Evolutionary conservation across 1,140 invertebrate genomes (phyloP).

Genomic region (Diploscapter pachys): DNA sequence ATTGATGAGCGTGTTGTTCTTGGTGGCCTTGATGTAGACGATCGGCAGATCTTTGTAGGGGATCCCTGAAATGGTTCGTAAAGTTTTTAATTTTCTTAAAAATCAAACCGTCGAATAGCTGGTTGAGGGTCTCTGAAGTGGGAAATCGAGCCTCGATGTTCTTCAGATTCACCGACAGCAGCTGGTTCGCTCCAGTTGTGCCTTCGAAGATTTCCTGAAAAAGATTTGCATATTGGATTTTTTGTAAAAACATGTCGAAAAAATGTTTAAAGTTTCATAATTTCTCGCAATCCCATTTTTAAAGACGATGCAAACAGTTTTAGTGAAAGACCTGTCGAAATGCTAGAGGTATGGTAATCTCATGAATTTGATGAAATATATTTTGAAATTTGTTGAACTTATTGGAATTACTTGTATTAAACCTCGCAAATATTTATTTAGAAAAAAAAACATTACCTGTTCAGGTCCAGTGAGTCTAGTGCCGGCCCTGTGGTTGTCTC

Average conservation of each 20-base stretch:
- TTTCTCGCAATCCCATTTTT: too few relatives aligned
- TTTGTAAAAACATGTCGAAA: too few relatives aligned
- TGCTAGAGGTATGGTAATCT: too few relatives aligned
- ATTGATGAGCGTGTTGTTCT: slow-evolving; percentile 53
- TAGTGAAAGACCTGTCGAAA: too few relatives aligned
- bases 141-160: slow-evolving; percentile 47
- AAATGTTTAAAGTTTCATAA: too few relatives aligned
- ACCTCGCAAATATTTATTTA: too few relatives aligned
- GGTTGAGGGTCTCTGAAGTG: slow-evolving; percentile 43
- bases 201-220: slow-evolving; percentile 27
- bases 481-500: slow-evolving; percentile 27
- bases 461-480: slow-evolving; percentile 11
- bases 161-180: slow-evolving; percentile 41
- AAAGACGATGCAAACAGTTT: too few relatives aligned
- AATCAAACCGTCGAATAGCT: slow-evolving; percentile 42
- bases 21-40: slow-evolving; percentile 53
- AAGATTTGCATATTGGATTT: neutral
- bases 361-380: too few relatives aligned
- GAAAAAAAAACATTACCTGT: neutral
- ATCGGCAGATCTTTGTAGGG: slow-evolving; percentile 50
- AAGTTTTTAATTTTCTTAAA: neutral
- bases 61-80: slow-evolving; percentile 45
- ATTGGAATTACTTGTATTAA: too few relatives aligned
- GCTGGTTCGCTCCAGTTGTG: slow-evolving; percentile 30
- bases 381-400: too few relatives aligned